Evolutionary conservation across 1,140 invertebrate genomes (phyloP), one percentile per base, ranked within the genome.

Genomic region (Anadara kagoshimensis): DNA sequence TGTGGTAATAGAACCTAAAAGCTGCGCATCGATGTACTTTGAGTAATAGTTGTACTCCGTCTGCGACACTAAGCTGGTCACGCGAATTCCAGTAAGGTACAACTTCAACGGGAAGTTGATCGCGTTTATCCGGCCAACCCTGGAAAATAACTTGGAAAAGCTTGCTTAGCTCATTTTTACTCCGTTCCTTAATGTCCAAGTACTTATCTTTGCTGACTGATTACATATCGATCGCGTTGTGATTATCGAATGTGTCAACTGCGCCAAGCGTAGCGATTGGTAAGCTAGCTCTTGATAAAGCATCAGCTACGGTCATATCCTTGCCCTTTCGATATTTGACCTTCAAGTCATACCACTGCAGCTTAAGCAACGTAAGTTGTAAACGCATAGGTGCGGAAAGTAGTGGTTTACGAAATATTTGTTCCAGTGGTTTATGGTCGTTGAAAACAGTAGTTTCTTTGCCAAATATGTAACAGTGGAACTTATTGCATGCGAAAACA

Each of bases 141-240:
- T n/a, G 20, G 5, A 22, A 56, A 20, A 72, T 72, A 5, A 43
- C 66, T 10, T 59, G 18, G 24, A 65, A 57, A 18, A 67, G 49
- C n/a, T 26, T 43, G 22, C 53, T 96, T 97, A 75, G 20, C 63
- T 74, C 49, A 47, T n/a, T 29, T 45, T 26, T 24, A 10, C 45
- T n/a, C n/a, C n/a, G n/a, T n/a, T n/a, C n/a, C n/a, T n/a, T n/a
- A n/a, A n/a, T n/a, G n/a, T n/a, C n/a, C n/a, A n/a, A n/a, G n/a
- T n/a, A n/a, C n/a, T n/a, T n/a, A n/a, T n/a, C n/a, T n/a, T n/a
- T n/a, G n/a, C n/a, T n/a, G n/a, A n/a, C n/a, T n/a, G n/a, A n/a
- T n/a, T n/a, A n/a, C n/a, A n/a, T n/a, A n/a, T n/a, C n/a, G n/a
- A n/a, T n/a, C n/a, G n/a, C 43, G 49, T 8, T 75, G 67, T 49